Conservation (phyloP, 2,113 vertebrate genomes). For the Aviceda subcristata region DNA sequence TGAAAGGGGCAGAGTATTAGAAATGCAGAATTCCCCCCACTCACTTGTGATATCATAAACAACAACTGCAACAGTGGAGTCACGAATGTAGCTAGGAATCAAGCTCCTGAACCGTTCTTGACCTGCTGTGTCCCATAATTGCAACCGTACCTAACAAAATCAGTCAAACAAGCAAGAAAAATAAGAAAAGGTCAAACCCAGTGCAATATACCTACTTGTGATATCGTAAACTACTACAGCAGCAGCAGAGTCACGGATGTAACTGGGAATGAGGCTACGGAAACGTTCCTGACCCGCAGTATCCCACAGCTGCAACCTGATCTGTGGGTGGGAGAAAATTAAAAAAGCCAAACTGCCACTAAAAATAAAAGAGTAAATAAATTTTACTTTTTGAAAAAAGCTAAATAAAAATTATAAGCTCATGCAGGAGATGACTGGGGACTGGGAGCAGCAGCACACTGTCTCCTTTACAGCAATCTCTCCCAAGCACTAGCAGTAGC, state of each 20-base stretch:
- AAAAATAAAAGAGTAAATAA: slow-evolving; percentile 61
- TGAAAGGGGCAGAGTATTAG: slow-evolving; percentile 67
- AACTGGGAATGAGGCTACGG: slow-evolving; percentile 99
- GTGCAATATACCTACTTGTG: slow-evolving; percentile 91
- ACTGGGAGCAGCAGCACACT: slow-evolving; percentile 32
- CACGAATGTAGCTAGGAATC: slow-evolving; percentile 94
- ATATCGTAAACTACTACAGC: slow-evolving; percentile 99
- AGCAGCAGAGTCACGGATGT: slow-evolving; percentile 98
- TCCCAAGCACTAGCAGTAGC: not conserved
- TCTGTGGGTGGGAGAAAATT: slow-evolving; percentile 86
- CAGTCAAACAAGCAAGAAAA: slow-evolving; percentile 81
- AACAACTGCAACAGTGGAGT: slow-evolving; percentile 92
- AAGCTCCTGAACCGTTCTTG: slow-evolving; percentile 93
- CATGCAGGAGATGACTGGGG: slow-evolving; percentile 57
- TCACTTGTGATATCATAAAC: slow-evolving; percentile 96
- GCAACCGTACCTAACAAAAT: slow-evolving; percentile 89
- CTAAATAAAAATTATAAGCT: slow-evolving; percentile 19
- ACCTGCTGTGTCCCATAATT: slow-evolving; percentile 92
- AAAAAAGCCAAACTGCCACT: slow-evolving; percentile 68
- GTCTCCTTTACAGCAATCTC: not conserved
- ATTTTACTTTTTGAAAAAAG: not conserved
- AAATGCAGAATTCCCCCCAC: slow-evolving; percentile 81
- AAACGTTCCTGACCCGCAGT: slow-evolving; percentile 98
- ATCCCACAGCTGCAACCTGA: slow-evolving; percentile 99
- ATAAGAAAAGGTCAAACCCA: slow-evolving; percentile 71